Base-by-base conservation (phyloP, 2,113 vertebrate species). In the Myotis yumanensis region DNA sequence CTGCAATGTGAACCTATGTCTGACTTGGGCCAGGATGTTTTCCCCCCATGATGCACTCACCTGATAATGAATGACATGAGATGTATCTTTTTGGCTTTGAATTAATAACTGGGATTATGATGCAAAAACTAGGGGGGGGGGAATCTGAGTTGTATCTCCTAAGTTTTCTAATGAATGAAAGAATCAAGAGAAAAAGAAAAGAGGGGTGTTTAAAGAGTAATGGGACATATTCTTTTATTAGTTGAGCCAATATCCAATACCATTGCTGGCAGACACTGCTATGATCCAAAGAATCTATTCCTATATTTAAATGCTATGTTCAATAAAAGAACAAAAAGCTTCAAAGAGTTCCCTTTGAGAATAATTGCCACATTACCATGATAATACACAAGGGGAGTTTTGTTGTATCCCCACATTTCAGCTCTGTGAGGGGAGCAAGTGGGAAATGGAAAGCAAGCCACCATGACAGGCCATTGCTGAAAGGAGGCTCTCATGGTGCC, bases 401-500 rank as follows among this genome's bases (percentile, higher is more conserved):
- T 90, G 77, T 48, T 80, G 51, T 71, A 28, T n/a, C 48, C 32
- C 18, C 0, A 14, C 4, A 10, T 85, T 25, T 69, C n/a, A 92
- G 68, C 23, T 69, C 69, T 18, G 0, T 37, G 81, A 75, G n/a
- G 40, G 73, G 51, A 93, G 28, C 10, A 17, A 72, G 84, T 40
- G 86, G 72, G 92, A 92, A 96, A 85, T 64, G 90, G 90, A 32
- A 88, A 92, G 37, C 32, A 79, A 79, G 94, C 77, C 75, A 25
- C 89, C 51, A 2, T 25, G 86, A 93, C 68, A 83, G 91, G 25
- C 86, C 85, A 64, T 52, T 30, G 43, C 5, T 11, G 54, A 48
- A 62, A 48, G 57, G 40, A 76, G 85, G 37, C 86, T 66, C 90
- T 28, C n/a, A 2, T 69, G 83, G 48, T 80, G 62, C 69, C 40